Conservation (phyloP, 2,797 vertebrate species). For the Chaunax sp. region DNA sequence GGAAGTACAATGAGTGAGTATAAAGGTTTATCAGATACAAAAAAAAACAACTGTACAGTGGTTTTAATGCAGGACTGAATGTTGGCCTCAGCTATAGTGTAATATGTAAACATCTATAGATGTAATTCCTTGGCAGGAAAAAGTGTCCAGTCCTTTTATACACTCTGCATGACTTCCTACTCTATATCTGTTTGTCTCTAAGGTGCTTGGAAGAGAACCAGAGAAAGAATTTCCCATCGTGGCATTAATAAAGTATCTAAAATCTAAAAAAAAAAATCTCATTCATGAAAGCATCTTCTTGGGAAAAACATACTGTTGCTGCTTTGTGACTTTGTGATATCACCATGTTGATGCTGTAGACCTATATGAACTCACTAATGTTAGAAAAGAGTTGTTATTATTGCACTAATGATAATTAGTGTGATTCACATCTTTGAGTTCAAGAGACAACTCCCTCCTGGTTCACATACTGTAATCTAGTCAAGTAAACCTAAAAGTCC, state of each 20-base stretch:
- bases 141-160: not conserved
- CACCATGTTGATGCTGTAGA: not conserved
- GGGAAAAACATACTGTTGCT: too few species aligned
- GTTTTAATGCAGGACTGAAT: not conserved
- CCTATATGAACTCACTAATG: constrained; percentile 19
- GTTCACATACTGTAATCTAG: constrained; percentile 48
- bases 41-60: not conserved
- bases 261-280: too few species aligned
- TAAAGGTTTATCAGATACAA: not conserved
- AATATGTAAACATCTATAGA: not conserved
- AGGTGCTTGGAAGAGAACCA: too few species aligned
- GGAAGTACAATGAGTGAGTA: not conserved
- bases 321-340: not conserved
- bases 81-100: not conserved
- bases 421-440: constrained; percentile 42
- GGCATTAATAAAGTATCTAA: too few species aligned
- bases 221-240: too few species aligned
- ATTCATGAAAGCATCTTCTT: too few species aligned
- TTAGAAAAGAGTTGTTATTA: constrained; percentile 21
- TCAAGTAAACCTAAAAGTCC: constrained; percentile 54
- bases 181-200: not conserved
- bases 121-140: not conserved
- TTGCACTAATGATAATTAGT: constrained; percentile 27
- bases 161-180: too few species aligned
- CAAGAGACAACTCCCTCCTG: constrained; percentile 42